A percentile compares a stretch with the other conserved stretches of the same genome.
Conservation (phyloP, 2,113 vertebrate species). For the Camelus dromedarius region DNA sequence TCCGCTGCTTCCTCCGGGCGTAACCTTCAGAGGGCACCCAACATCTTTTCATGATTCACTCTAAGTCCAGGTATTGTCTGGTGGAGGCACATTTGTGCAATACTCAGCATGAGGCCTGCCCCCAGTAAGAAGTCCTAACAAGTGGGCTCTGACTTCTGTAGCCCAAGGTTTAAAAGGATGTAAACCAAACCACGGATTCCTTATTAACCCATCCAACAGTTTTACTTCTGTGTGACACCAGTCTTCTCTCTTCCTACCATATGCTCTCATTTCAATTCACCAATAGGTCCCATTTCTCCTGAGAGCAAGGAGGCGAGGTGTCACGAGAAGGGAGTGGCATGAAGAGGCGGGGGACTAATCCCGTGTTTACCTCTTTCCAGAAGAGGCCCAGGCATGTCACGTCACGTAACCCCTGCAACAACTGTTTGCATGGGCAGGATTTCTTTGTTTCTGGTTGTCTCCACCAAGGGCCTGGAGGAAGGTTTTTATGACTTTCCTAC, state of each 20-base stretch:
- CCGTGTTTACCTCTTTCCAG: background rate
- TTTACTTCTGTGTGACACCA: background rate
- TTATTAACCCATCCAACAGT: background rate
- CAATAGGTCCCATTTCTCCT: background rate
- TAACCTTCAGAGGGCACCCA: background rate
- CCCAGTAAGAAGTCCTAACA: background rate
- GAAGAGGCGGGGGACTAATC: background rate
- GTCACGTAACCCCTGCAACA: background rate
- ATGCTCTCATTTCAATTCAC: background rate
- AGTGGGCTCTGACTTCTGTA: background rate
- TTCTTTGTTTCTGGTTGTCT: background rate
- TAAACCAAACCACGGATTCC: background rate
- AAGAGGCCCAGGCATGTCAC: background rate
- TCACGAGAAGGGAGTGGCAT: background rate
- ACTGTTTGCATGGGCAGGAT: background rate
- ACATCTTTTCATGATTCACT: background rate
- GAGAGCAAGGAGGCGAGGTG: background rate
- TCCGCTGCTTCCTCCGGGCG: background rate
- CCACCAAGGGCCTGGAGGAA: background rate
- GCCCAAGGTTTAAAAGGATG: background rate
- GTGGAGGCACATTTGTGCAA: background rate
- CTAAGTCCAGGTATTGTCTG: background rate
- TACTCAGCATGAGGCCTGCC: background rate
- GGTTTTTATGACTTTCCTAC: background rate
- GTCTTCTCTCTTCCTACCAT: background rate